These are phyloP conservation scores for Congeria kusceri DNA, from an alignment of 2,888 invertebrate genomes.

Conservation along the genomic window DNA sequence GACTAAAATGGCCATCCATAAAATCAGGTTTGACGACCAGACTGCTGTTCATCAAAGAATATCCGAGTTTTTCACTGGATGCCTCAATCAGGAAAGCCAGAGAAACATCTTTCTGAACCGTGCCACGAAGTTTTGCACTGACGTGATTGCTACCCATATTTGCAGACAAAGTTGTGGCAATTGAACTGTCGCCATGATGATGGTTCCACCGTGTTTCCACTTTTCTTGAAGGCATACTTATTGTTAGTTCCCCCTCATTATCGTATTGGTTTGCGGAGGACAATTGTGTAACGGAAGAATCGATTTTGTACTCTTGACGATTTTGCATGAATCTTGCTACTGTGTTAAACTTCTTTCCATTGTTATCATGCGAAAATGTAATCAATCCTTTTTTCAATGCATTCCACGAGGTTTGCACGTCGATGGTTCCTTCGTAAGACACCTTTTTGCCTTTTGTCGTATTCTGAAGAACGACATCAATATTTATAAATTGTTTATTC, in stretches of 20 bases:
- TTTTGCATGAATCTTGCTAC: conserved; percentile 47
- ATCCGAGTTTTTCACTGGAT: conserved; percentile 6
- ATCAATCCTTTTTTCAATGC: conserved; percentile 50
- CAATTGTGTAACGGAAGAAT: conserved; percentile 64
- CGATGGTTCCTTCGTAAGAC: conserved; percentile 59
- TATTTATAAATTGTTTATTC: conserved; percentile 60
- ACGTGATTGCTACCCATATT: conserved; percentile 46
- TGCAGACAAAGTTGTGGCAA: conserved; percentile 56
- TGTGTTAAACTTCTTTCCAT: conserved; percentile 61
- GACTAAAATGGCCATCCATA: conserved; percentile 5
- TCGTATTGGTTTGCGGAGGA: conserved; percentile 42
- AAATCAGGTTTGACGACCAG: too few species aligned
- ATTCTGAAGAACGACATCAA: conserved; percentile 63
- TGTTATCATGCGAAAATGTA: conserved; percentile 59
- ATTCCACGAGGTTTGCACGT: conserved; percentile 62
- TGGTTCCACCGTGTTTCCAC: conserved; percentile 71
- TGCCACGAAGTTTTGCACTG: too few species aligned
- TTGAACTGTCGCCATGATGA: conserved; percentile 35
- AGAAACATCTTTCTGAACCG: too few species aligned
- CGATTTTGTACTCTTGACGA: conserved; percentile 56
- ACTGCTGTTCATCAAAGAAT: too few species aligned
- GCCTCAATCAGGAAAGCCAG: neutral
- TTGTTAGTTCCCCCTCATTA: conserved; percentile 67
- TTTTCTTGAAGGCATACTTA: conserved; percentile 60
- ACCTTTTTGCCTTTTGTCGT: conserved; percentile 46